These are phyloP conservation scores for Hyles euphorbiae DNA, from an alignment of 1,140 invertebrate species.

Conservation along the genomic window DNA sequence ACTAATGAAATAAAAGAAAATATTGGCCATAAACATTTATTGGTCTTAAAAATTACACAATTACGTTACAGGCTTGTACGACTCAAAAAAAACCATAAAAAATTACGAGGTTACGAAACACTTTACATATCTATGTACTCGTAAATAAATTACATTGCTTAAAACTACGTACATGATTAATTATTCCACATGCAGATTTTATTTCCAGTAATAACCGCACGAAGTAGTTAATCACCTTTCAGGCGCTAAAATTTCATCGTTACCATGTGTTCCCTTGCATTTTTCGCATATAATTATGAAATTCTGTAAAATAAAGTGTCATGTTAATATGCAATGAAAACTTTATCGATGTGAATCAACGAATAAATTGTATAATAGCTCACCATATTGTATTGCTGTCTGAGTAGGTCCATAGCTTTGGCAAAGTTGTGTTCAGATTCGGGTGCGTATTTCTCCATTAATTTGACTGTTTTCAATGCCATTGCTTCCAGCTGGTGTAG, in stretches of 20 bases:
- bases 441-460: constrained; percentile 31
- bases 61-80: too few relatives aligned
- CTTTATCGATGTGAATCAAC: background rate
- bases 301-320: constrained; percentile 35
- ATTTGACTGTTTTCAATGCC: constrained; percentile 17
- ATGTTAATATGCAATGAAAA: constrained; percentile 1
- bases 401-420: constrained; percentile 30
- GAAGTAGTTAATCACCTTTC: constrained; percentile 30
- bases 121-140: too few relatives aligned
- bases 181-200: too few relatives aligned
- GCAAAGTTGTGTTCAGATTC: constrained; percentile 26
- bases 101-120: too few relatives aligned
- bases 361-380: constrained; percentile 11
- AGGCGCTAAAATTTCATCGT: constrained; percentile 40
- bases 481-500: constrained; percentile 29
- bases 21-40: too few relatives aligned
- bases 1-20: too few relatives aligned
- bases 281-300: constrained; percentile 40
- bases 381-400: constrained; percentile 39
- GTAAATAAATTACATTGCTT: too few relatives aligned
- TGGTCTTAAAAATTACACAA: too few relatives aligned
- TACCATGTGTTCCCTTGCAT: constrained; percentile 31
- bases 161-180: too few relatives aligned
- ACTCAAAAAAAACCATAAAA: too few relatives aligned
- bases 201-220: too few relatives aligned